Evolutionary conservation across 1,140 invertebrate genomes (phyloP).

Genomic region (Propsilocerus akamusi): DNA sequence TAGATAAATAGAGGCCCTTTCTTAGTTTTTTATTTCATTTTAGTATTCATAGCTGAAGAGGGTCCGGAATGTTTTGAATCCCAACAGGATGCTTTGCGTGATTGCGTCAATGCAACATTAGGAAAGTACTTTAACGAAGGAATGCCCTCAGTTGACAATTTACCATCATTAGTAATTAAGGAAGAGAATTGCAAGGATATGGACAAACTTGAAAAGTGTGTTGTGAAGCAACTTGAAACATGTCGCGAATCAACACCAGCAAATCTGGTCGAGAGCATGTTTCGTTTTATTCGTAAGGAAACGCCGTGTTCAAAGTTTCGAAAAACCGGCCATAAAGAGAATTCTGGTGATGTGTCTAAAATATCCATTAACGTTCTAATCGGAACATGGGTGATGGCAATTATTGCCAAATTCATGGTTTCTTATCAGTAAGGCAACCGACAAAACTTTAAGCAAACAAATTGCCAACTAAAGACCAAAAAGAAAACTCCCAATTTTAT

Average conservation of each 20-base stretch:
- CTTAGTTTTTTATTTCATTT: constrained; percentile 13
- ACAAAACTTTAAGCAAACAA: no score
- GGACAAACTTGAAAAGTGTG: constrained; percentile 36
- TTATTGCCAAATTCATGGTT: background rate
- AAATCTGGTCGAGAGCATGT: constrained; percentile 57
- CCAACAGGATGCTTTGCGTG: constrained; percentile 35
- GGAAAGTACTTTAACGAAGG: constrained; percentile 25
- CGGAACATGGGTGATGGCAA: background rate
- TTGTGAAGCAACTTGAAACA: constrained; percentile 39
- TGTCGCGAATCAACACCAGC: constrained; percentile 55
- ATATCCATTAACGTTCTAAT: background rate
- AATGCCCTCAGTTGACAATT: constrained; percentile 22
- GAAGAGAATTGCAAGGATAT: constrained; percentile 37
- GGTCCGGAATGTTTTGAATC: constrained; percentile 49
- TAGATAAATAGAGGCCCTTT: constrained; percentile 3
- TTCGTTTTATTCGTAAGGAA: constrained; percentile 46
- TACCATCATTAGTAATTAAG: constrained; percentile 33
- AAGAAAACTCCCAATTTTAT: no score
- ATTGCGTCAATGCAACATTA: constrained; percentile 43
- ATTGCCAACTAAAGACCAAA: no score
- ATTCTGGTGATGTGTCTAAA: background rate
- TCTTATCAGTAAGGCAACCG: background rate
- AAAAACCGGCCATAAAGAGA: background rate
- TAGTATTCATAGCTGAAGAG: constrained; percentile 58
- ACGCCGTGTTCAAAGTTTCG: constrained; percentile 38